These are phyloP conservation scores for Cyphomyrmex costatus DNA, from an alignment of 1,140 invertebrate genomes.

Conservation along the genomic window DNA sequence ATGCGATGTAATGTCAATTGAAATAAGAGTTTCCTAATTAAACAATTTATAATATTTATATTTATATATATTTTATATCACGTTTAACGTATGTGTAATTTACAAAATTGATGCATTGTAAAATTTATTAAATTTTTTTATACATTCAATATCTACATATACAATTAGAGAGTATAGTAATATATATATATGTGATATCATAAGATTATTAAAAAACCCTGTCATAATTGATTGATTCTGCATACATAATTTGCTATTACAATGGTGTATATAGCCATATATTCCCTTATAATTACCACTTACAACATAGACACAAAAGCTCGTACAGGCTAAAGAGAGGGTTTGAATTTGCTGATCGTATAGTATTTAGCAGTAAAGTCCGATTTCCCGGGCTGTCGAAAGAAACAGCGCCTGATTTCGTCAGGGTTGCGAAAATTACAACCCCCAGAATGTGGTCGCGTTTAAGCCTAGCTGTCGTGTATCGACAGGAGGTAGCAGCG, in stretches of 20 bases:
- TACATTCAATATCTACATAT: not conserved
- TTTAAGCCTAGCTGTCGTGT: conserved; percentile 81
- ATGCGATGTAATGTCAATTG: conserved; percentile 2
- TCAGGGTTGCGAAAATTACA: conserved; percentile 86
- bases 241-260: not conserved
- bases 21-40: not conserved
- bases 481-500: conserved; percentile 75
- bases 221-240: not conserved
- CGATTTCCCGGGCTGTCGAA: conserved; percentile 80
- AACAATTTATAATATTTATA: not conserved
- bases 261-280: not conserved
- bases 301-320: conserved; percentile 6
- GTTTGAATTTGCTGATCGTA: conserved; percentile 84
- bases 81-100: not conserved
- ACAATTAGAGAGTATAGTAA: not conserved
- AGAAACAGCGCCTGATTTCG: conserved; percentile 86
- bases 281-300: conserved; percentile 2
- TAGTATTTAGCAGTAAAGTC: conserved; percentile 87
- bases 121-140: conserved; percentile 1
- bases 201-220: not conserved
- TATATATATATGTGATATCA: not conserved
- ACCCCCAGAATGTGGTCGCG: conserved; percentile 79
- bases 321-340: conserved; percentile 23
- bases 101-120: too few relatives aligned
- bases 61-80: too few relatives aligned